Base-by-base conservation (phyloP, 1,140 invertebrate genomes). In the Rhagoletis pomonella region DNA sequence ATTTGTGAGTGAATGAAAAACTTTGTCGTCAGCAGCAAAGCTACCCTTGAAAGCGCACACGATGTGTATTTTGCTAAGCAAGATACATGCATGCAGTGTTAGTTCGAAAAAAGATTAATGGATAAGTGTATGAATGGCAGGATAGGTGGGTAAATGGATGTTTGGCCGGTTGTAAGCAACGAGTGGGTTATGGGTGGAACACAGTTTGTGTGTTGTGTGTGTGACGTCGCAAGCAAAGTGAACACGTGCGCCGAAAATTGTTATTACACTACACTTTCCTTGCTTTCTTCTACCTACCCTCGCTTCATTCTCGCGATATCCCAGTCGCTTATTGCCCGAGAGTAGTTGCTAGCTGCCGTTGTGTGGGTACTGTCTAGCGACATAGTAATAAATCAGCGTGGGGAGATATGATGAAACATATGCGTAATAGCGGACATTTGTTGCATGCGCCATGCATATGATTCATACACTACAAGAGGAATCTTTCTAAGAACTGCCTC, bases 241-340 rank as follows among this genome's bases (percentile, higher is more conserved):
- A 81, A 81, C 73, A 81, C 73, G 73, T 81, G 73, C 73, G 47
- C 73, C 44, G 17, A 81, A 81, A 81, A 55, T 81, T 81, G 17
- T n/a, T 81, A 55, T 81, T 67, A 55, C 29, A 50, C 42, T 81
- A 29, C n/a, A 47, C 67, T 17, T 14, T 73, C 67, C 67, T 4
- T 29, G 64, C 5, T 81, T 50, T 58, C 5, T 9, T 47, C 44
- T 47, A 12, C 44, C 69, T 47, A 14, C 42, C 17, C 47, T 73
- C 17, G 44, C 17, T 47, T 17, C 14, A 12, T 55, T 3, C 47
- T 29, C 44, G 42, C 67, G 10, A 39, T 39, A 10, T 47, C 42
- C 10, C 44, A 73, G 12, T 44, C 17, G 4, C 5, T 73, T 73
- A 39, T 67, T 55, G 5, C 5, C 50, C 29, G 5, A 10, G 50